Evolutionary conservation across 2,113 vertebrate species (phyloP), one percentile per base, ranked within the genome.

Genomic region (Oryzias javanicus): DNA sequence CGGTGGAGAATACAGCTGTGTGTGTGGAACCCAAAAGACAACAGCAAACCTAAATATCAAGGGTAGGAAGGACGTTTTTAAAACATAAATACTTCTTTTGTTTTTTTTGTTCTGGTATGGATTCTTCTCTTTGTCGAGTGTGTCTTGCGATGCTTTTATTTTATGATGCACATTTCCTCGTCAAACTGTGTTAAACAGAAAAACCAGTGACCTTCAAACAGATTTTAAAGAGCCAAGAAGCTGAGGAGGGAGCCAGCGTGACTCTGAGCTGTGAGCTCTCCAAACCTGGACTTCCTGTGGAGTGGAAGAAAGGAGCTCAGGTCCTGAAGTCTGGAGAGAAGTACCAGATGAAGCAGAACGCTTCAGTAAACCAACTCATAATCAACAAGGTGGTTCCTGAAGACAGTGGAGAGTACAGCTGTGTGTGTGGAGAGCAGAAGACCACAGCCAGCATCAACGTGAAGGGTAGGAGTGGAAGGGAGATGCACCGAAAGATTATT

Each of bases 351-450:
- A 91, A 74, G 67, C 92, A 84, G 71, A 79, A 44, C 27, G 91
- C 84, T 29, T 70, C 60, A 10, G 4, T 54, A 4, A 84, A 60
- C 15, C 90, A 95, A 72, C 90, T 96, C 42, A 4, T 91, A n/a
- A 91, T 96, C 51, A 44, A 1, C 60, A 86, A 89, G 20, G 70
- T 93, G 52, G 46, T 73, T 4, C 52, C 84, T 49, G 50, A 41
- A 0, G 94, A 95, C 67, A 89, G 89, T 22, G 94, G 92, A 55
- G 90, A 88, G 60, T 93, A 95, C 27, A 80, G 85, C 71, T 90
- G 90, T 25, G 12, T 86, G 40, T 85, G 89, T 64, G 91, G 85
- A 62, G 89, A 91, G 53, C 90, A 92, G 77, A 84, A 89, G 55
- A 93, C 91, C 45, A 89, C 81, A 0, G 89, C 93, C 3, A 82